Evolutionary conservation across 1,140 invertebrate species (phyloP).

Genomic region (Holotrichia oblita): DNA sequence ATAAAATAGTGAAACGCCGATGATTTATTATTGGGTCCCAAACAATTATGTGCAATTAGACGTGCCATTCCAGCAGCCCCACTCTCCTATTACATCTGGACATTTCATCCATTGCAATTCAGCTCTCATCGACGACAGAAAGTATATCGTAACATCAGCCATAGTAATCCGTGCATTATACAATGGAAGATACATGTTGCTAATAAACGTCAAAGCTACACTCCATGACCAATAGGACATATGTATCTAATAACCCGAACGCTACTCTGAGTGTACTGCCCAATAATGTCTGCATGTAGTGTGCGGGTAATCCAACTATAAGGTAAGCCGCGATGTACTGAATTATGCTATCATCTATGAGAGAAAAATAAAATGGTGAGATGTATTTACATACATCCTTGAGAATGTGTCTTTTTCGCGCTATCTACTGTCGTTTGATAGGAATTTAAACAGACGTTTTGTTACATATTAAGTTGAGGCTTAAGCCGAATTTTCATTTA

Average conservation of each 20-base stretch:
- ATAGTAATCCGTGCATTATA: not conserved
- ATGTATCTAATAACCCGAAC: not conserved
- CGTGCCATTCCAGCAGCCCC: constrained; percentile 16
- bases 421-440: too few species aligned
- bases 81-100: not conserved
- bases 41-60: not conserved
- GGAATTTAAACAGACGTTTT: too few species aligned
- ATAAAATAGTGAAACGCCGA: constrained; percentile 8
- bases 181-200: not conserved
- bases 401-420: too few species aligned
- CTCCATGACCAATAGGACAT: not conserved
- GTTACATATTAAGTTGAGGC: too few species aligned
- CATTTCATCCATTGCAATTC: constrained; percentile 15
- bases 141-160: constrained; percentile 21
- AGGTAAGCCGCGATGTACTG: not conserved
- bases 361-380: not conserved
- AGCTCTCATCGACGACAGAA: not conserved
- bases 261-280: constrained; percentile 28
- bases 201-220: not conserved
- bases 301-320: not conserved
- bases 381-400: too few species aligned
- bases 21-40: not conserved
- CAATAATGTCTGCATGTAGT: constrained; percentile 20
- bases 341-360: constrained; percentile 4
- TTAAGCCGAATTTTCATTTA: too few species aligned